These are phyloP conservation scores for Syrphus vitripennis DNA, from an alignment of 2,888 invertebrate genomes.

Conservation along the genomic window DNA sequence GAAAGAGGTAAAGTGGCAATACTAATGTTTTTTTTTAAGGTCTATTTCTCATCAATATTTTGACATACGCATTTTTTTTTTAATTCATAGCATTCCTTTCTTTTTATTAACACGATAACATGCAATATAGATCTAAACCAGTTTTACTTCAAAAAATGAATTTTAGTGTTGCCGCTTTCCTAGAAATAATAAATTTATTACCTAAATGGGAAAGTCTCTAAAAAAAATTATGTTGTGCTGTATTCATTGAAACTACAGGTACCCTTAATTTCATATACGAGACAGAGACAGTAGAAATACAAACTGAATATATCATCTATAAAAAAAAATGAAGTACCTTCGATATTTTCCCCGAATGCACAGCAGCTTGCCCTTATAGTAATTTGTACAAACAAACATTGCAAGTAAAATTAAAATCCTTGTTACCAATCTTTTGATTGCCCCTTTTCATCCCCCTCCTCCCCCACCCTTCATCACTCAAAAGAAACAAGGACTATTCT, in stretches of 20 bases:
- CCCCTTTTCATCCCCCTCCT: neutral
- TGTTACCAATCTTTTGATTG: slow-evolving; percentile 44
- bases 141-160: no score
- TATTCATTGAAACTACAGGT: neutral
- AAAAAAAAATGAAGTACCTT: neutral
- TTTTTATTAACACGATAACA: no score
- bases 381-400: neutral
- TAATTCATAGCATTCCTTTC: no score
- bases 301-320: neutral
- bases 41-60: no score
- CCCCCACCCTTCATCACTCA: neutral
- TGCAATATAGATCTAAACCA: no score
- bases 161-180: no score
- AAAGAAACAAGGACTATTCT: slow-evolving; percentile 2
- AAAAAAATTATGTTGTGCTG: no score
- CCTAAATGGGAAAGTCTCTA: no score
- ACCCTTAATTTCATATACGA: neutral
- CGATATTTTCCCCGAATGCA: neutral
- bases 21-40: no score
- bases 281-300: neutral
- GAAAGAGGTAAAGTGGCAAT: no score
- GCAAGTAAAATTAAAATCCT: slow-evolving; percentile 8
- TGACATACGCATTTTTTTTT: no score
- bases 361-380: neutral
- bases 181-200: no score